Evolutionary conservation across 2,888 invertebrate species (phyloP), one percentile per base, ranked within the genome.

Genomic region (Limenitis camilla): DNA sequence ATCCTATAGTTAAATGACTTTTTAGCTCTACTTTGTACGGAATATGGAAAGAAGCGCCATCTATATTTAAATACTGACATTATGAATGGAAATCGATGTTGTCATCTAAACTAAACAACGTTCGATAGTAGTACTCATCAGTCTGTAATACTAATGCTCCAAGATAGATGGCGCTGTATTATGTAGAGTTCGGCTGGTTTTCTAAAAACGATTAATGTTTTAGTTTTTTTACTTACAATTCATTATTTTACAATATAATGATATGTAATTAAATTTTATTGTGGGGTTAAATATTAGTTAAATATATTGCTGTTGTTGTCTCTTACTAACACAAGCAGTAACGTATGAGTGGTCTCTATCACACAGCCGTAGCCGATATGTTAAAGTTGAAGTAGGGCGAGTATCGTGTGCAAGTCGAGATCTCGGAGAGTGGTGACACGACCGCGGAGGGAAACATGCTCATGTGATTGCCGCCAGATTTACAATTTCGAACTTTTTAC

Each of bases 341-440:
- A 27, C 38, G 36, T 46, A 50, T 47, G 44, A 63, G 68, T 68
- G 64, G 60, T 82, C 82, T 79, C 83, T 76, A 64, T 84, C 80
- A 68, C 70, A 71, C 77, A 69, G 63, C 61, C 71, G 74, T 76
- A 69, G 63, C 61, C 71, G 74, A 62, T 61, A 53, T 50, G 78
- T 75, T 81, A 78, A 67, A 71, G 71, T 64, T 70, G 78, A 86
- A 87, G 86, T 86, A 87, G 86, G 86, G 82, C 85, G 84, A 70
- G 68, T 72, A 73, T 67, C 71, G 78, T 71, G 76, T 72, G 67
- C 71, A 81, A 81, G 80, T 80, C 74, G 79, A 82, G 76, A 84
- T 82, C 83, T 82, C 77, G 74, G 78, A 74, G 83, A 85, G 85
- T 77, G 76, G 76, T 74, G 74, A 80, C 70, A 81, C 85, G 81